These are phyloP conservation scores for Epinotia ramella DNA, from an alignment of 2,888 invertebrate species.

Conservation along the genomic window DNA sequence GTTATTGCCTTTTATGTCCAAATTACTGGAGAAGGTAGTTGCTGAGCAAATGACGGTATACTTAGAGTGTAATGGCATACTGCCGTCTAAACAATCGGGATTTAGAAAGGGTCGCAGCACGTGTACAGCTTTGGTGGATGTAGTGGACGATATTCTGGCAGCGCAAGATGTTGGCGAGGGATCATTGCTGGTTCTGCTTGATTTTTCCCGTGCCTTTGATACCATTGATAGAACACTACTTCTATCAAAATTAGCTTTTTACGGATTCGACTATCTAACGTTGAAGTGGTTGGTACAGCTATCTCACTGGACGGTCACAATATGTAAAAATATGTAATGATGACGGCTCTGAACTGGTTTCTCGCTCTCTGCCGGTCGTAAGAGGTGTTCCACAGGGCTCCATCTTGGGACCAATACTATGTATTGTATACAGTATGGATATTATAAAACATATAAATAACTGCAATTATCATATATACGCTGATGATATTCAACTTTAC, in stretches of 20 bases:
- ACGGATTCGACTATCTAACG: not conserved
- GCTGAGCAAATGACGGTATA: no score
- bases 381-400: constrained; percentile 12
- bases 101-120: no score
- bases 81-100: no score
- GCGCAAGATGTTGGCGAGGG: not conserved
- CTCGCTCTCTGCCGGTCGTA: not conserved
- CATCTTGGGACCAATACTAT: not conserved
- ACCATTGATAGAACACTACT: not conserved
- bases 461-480: not conserved
- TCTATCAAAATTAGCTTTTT: not conserved
- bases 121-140: not conserved
- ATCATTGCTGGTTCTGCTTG: not conserved
- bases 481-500: not conserved
- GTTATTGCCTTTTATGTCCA: no score
- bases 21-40: no score
- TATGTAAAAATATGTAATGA: not conserved
- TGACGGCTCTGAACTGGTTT: not conserved
- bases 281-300: constrained; percentile 1
- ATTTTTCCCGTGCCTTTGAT: not conserved
- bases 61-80: no score
- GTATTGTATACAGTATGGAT: not conserved
- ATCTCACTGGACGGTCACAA: not conserved
- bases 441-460: not conserved
- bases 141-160: not conserved